Base-by-base conservation (phyloP, 2,113 vertebrate species). In the Syngnathus floridae region DNA sequence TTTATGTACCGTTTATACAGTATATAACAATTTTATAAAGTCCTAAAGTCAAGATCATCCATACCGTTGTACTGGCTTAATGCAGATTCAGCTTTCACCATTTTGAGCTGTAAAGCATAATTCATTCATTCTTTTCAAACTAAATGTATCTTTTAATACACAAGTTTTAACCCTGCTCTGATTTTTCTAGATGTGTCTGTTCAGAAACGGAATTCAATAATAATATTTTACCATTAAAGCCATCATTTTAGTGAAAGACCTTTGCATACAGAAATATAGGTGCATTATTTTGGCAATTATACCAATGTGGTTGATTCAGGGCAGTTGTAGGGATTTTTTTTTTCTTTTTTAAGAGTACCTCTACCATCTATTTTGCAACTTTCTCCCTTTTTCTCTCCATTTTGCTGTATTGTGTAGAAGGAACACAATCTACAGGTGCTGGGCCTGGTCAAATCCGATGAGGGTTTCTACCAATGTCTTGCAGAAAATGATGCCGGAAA, bases 401-500 rank as follows among this genome's bases (percentile, higher is more conserved):
- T 64, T 51, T 35, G 17, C 2, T 49, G 19, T 11, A 19, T 56
- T 77, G 66, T 72, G 19, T 76, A 99, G 97, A 95, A 95, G 87
- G 95, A 98, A 83, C 96, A 97, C 88, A 93, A 98, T 84, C 92
- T 99, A 81, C 97, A 98, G 86, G 95, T 99, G 69, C 86, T 98
- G 86, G 97, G 97, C 64, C 89, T 99, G 75, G 95, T 99, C 84
- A 97, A 94, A 77, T 97, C 96, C 8, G 97, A 99, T 49, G 96
- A 98, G 88, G 97, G 97, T 75, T 98, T 97, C 88, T 99, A 99
- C 88, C 97, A 99, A 66, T 99, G 97, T 85, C 92, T 99, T 69
- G 95, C 95, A 0, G 96, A 99, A 86, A 99, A 97, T 2, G 97
- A 98, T 70, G 94, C 86, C 22, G 95, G 97, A 55, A 98, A 99